Conservation (phyloP, 1,140 invertebrate species). For the Drosophila bocki region DNA sequence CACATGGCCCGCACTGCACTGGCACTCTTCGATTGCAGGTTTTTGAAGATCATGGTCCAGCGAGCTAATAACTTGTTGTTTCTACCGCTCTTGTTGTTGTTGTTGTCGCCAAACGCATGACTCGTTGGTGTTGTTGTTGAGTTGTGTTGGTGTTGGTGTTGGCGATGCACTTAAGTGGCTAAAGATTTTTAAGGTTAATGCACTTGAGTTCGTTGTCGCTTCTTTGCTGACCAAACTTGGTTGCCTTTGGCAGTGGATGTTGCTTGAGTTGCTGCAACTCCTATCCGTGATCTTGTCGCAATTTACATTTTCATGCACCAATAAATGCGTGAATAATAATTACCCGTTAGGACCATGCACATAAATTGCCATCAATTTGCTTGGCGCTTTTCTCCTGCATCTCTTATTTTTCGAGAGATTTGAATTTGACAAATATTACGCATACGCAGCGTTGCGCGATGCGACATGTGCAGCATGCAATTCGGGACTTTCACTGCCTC, state of each 20-base stretch:
- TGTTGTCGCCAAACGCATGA: slow-evolving; percentile 68
- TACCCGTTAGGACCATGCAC: slow-evolving; percentile 48
- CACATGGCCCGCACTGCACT: slow-evolving; percentile 39
- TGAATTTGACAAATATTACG: slow-evolving; percentile 71
- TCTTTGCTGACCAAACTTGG: slow-evolving; percentile 78
- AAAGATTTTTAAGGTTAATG: slow-evolving; percentile 81
- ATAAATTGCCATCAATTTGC: slow-evolving; percentile 49
- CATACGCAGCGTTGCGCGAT: slow-evolving; percentile 66
- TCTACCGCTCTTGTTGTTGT: slow-evolving; percentile 43
- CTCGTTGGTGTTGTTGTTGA: slow-evolving; percentile 21
- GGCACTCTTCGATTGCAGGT: slow-evolving; percentile 70
- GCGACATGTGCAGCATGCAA: slow-evolving; percentile 41
- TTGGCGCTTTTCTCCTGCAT: slow-evolving; percentile 51
- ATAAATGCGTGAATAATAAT: slow-evolving; percentile 72
- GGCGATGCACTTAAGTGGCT: slow-evolving; percentile 69
- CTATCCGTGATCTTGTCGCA: slow-evolving; percentile 62
- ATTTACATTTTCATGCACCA: slow-evolving; percentile 71
- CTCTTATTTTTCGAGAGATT: slow-evolving; percentile 32
- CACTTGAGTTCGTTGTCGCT: slow-evolving; percentile 81
- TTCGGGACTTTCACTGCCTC: slow-evolving; percentile 63
- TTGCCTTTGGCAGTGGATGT: slow-evolving; percentile 13
- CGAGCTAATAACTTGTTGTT: slow-evolving; percentile 63
- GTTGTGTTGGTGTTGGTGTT: slow-evolving; percentile 30
- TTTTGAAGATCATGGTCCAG: slow-evolving; percentile 78
- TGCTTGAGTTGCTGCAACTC: background rate